Base-by-base conservation (phyloP, 2,888 invertebrate species). In the Idaea aversata region DNA sequence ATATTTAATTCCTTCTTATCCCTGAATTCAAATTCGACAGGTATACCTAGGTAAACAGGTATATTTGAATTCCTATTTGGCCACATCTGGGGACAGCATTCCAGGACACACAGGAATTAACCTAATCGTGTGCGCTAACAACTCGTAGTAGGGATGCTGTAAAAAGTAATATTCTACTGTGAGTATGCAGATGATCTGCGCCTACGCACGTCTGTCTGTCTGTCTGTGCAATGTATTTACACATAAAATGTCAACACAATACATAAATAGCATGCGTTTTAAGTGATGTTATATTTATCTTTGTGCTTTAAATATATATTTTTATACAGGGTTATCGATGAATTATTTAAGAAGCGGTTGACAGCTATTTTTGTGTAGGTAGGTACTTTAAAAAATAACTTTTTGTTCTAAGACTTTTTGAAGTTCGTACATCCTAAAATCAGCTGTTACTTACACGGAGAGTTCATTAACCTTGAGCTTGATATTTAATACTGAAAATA, bases 181-280 rank as follows among this genome's bases (percentile, higher is more conserved):
- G 13, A 15, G 58, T 16, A 15, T 15, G 58, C n/a, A 65, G 65
- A 71, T 69, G 71, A 67, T 69, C 34, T 68, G 67, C 74, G 74
- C 74, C 71, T 67, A 68, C 69, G 67, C 71, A 35, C 59, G 66
- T 72, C 67, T 72, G 73, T 74, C 69, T 67, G 65, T 68, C 71
- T 63, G 64, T 67, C 67, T 65, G 73, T 70, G 65, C 59, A 58
- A 15, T 5, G 58, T 69, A 69, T 69, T 71, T 68, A 65, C 68
- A 65, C 25, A 63, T 67, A 62, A 57, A 65, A 57, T 65, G 64
- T 66, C 64, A 66, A 64, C 63, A 65, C 59, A 34, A 15, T 59
- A 10, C 61, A 62, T 63, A 61, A 67, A 61, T 65, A 64, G 62
- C 47, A 16, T 7, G 61, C 34, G 65, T 65, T 63, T 67, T 62